phyloP scores from a whole-genome alignment of 1,140 invertebrate genomes.

The Drosophila miranda region DNA sequence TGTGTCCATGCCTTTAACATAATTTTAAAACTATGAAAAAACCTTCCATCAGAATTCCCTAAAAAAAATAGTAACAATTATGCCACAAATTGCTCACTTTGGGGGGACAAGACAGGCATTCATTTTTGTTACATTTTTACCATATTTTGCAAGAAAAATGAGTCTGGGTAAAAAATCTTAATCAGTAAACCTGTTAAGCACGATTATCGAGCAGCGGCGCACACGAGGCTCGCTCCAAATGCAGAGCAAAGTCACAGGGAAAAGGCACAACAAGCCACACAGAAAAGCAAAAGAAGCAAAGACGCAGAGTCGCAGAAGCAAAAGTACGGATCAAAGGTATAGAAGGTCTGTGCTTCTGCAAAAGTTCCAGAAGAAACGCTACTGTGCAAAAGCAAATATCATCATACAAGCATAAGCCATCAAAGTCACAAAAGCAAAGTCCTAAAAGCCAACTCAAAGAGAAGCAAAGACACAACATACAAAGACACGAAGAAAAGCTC shows the following conservation, averaged over 20 bases:
- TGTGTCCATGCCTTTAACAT: too few species aligned
- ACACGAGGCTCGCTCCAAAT: conserved; percentile 18
- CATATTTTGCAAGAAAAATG: conserved; percentile 61
- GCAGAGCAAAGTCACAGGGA: conserved; percentile 24
- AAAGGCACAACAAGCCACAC: conserved; percentile 7
- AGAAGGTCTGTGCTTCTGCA: conserved; percentile 10
- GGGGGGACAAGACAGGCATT: conserved; percentile 2
- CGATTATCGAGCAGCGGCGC: conserved; percentile 43
- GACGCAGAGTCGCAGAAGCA: conserved; percentile 6
- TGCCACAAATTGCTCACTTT: conserved; percentile 12
- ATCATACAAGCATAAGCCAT: too few species aligned
- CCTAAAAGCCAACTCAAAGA: background rate
- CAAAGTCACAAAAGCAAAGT: background rate
- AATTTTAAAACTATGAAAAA: too few species aligned
- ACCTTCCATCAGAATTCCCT: background rate
- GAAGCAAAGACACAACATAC: conserved; percentile 11
- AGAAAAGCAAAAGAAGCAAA: conserved; percentile 37
- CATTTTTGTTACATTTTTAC: conserved; percentile 41
- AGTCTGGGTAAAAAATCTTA: conserved; percentile 46
- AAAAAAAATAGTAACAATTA: background rate
- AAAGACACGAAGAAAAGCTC: conserved; percentile 21
- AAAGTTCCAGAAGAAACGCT: too few species aligned
- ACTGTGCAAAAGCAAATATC: too few species aligned
- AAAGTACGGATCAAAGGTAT: conserved; percentile 29
- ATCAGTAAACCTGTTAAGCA: conserved; percentile 65